Evolutionary conservation across 2,797 vertebrate genomes (phyloP), one percentile per base, ranked within the genome.

Genomic region (Chelon auratus): DNA sequence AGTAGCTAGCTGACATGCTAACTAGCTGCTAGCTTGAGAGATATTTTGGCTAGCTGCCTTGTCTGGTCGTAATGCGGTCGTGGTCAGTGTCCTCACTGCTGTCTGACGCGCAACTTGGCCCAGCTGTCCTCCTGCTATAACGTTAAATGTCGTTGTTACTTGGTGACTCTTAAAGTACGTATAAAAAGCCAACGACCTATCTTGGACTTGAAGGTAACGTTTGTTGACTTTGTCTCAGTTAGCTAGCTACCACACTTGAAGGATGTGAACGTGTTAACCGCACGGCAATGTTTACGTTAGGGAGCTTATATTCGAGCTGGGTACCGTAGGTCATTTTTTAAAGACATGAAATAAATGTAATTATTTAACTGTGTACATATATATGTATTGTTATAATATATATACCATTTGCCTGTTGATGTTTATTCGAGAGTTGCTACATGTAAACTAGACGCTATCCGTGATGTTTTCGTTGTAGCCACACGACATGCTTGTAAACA

Each of bases 1-100:
- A 73, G 68, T 42, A 64, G 87, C 86, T 88, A 90, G 62, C 79
- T 52, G 22, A 66, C 57, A 43, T 71, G 90, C 88, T 92, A 89
- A 43, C 78, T 85, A 81, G 77, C 84, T 0, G 59, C 54, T 91
- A 89, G 91, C 90, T 77, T 20, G 2, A 50, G 15, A 52, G 85
- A 78, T 83, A 69, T 68, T 11, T 62, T 75, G 80, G 88, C 83
- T 87, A 85, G 66, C 77, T 85, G 87, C 81, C 80, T 77, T 78
- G 83, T 84, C 83, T 69, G 74, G 60, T 77, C 75, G 81, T 86
- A 68, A 76, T 80, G 86, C 82, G 82, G 78, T 83, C 72, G 58
- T 50, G 83, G 79, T 74, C 82, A 47, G 63, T 62, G 87, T 84
- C 80, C 78, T 63, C 57, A 0, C 57, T 43, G 69, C 56, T 67